Conservation (phyloP, 2,113 vertebrate species). For the Procapra przewalskii region DNA sequence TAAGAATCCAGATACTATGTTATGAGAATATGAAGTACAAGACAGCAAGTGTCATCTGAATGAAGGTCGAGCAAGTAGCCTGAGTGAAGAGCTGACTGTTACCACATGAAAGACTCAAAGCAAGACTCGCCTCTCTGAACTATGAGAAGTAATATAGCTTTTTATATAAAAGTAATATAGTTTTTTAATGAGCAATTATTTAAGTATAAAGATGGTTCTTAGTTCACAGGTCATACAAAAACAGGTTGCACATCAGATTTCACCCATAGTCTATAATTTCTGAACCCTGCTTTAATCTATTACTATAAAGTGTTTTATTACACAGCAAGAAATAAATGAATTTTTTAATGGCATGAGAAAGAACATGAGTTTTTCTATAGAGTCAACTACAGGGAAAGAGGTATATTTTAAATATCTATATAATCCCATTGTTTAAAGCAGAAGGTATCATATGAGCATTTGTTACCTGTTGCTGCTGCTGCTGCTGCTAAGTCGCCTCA, state of each 20-base stretch:
- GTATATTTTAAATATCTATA: neutral
- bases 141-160: neutral
- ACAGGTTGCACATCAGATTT: neutral
- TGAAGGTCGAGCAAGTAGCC: neutral
- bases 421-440: neutral
- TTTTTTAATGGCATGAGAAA: neutral
- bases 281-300: neutral
- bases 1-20: neutral
- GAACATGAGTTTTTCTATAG: neutral
- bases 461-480: neutral
- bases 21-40: neutral
- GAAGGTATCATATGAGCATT: neutral
- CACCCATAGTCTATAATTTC: neutral
- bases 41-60: neutral
- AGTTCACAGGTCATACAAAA: neutral
- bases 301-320: neutral
- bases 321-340: neutral
- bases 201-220: neutral
- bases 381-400: neutral
- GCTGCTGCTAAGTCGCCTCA: too few species aligned
- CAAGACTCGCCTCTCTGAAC: neutral
- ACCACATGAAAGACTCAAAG: neutral
- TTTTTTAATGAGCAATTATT: neutral
- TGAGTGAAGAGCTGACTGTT: neutral
- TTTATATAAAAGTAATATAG: neutral